These are phyloP conservation scores for Andrena chrysosceles DNA, from an alignment of 2,888 invertebrate genomes.

Conservation along the genomic window DNA sequence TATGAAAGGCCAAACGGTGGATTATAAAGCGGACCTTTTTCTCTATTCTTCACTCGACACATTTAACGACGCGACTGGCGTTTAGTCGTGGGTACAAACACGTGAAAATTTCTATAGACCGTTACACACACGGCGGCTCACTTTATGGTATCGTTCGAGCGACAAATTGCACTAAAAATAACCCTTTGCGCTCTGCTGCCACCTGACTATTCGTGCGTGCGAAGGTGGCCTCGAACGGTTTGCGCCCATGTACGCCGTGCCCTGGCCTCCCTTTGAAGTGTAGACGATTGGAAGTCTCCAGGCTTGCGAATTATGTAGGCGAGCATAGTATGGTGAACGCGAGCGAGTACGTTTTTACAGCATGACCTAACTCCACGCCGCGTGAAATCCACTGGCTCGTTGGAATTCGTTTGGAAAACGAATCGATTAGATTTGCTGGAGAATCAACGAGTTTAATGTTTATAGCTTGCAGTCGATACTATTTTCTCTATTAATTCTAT, in stretches of 20 bases:
- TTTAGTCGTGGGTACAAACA: constrained; percentile 64
- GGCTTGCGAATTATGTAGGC: constrained; percentile 63
- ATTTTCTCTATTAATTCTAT: too few species aligned
- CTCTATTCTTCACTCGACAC: constrained; percentile 49
- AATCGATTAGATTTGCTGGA: not conserved
- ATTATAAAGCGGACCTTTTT: constrained; percentile 51
- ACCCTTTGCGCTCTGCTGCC: constrained; percentile 79
- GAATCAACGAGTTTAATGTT: not conserved
- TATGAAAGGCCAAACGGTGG: constrained; percentile 41
- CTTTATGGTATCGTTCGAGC: constrained; percentile 82
- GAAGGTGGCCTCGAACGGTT: constrained; percentile 72
- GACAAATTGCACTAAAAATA: constrained; percentile 84
- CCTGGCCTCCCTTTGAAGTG: constrained; percentile 65
- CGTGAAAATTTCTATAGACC: constrained; percentile 63
- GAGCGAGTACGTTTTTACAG: constrained; percentile 56
- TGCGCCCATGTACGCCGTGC: constrained; percentile 53
- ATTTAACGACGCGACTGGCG: constrained; percentile 63
- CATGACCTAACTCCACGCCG: constrained; percentile 64
- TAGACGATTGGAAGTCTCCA: constrained; percentile 60
- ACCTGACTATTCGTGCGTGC: constrained; percentile 79
- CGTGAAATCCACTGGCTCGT: constrained; percentile 40
- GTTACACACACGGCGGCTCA: constrained; percentile 60
- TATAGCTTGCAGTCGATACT: too few species aligned
- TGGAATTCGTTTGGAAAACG: constrained; percentile 33
- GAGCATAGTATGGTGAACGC: constrained; percentile 22